phyloP scores from a whole-genome alignment of 2,888 invertebrate species.

The Orgyia antiqua region DNA sequence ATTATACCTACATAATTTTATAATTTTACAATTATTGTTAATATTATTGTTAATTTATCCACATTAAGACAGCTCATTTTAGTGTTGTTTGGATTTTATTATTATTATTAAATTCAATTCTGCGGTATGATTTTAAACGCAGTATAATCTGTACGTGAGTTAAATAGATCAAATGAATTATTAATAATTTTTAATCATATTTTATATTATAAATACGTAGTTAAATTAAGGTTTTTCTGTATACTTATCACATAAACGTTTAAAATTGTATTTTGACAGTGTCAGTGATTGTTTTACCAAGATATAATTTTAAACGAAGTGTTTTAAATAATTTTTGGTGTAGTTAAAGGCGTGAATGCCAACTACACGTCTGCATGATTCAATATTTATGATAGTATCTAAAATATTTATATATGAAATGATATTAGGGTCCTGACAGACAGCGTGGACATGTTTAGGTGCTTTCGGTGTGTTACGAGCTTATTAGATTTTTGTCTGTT shows the following conservation, averaged over 20 bases:
- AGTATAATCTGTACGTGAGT: conserved; percentile 29
- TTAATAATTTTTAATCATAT: conserved; percentile 27
- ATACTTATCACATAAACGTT: conserved; percentile 20
- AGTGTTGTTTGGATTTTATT: conserved; percentile 14
- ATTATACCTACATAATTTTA: too few relatives aligned
- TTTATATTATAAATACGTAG: conserved; percentile 44
- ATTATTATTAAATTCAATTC: conserved; percentile 13
- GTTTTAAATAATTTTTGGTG: conserved; percentile 7
- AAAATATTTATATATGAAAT: conserved; percentile 20
- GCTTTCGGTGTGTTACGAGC: too few relatives aligned
- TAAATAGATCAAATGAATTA: conserved; percentile 68
- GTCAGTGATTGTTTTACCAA: conserved; percentile 7
- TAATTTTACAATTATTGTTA: too few relatives aligned
- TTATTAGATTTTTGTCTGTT: conserved; percentile 9
- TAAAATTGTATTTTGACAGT: conserved; percentile 24
- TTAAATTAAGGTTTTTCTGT: conserved; percentile 26
- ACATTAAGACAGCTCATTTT: conserved; percentile 16
- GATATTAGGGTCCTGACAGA: conserved; percentile 18
- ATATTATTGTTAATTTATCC: conserved; percentile 16
- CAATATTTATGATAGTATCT: conserved; percentile 24
- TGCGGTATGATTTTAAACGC: conserved; percentile 17
- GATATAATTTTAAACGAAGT: conserved; percentile 26
- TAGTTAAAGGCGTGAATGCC: conserved; percentile 14
- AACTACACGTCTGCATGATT: conserved; percentile 15
- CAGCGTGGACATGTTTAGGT: too few relatives aligned